Conservation (phyloP, 2,113 vertebrate species). For the Rhombomys opimus region DNA sequence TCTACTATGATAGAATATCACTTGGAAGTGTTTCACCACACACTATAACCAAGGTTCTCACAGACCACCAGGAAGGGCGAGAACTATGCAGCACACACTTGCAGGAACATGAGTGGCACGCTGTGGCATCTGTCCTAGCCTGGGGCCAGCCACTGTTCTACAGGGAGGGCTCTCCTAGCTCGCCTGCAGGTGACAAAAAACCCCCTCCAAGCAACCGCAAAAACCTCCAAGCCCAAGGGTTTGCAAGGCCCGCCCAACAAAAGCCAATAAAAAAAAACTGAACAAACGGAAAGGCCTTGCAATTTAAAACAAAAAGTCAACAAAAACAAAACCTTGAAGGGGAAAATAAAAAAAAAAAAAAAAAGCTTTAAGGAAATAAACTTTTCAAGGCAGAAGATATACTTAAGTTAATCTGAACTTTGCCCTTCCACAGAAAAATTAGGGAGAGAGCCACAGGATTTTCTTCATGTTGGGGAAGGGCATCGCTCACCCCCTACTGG, state of each 20-base stretch:
- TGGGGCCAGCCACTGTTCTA: no score
- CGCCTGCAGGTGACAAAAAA: background rate
- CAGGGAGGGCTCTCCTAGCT: background rate
- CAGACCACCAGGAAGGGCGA: background rate
- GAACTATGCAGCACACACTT: no score
- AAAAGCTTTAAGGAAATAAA: background rate
- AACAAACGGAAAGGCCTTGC: background rate
- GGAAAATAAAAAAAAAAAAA: background rate
- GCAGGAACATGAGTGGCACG: background rate
- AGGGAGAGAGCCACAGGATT: background rate
- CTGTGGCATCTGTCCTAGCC: background rate
- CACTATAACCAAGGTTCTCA: background rate
- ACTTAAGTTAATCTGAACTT: background rate
- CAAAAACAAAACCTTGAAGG: background rate
- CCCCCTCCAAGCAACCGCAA: background rate
- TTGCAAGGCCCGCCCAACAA: fast-evolving
- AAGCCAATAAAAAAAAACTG: background rate
- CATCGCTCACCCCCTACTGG: fast-evolving
- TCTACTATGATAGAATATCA: fast-evolving
- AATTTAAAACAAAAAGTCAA: background rate
- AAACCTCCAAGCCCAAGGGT: fast-evolving
- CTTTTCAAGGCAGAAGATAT: background rate
- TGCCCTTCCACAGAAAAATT: background rate
- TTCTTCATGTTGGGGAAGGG: background rate
- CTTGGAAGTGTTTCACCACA: fast-evolving